A percentile compares a stretch with the other conserved stretches of the same genome.
These are phyloP conservation scores for Dynastes grantii DNA, from an alignment of 2,888 invertebrate species.

Conservation along the genomic window DNA sequence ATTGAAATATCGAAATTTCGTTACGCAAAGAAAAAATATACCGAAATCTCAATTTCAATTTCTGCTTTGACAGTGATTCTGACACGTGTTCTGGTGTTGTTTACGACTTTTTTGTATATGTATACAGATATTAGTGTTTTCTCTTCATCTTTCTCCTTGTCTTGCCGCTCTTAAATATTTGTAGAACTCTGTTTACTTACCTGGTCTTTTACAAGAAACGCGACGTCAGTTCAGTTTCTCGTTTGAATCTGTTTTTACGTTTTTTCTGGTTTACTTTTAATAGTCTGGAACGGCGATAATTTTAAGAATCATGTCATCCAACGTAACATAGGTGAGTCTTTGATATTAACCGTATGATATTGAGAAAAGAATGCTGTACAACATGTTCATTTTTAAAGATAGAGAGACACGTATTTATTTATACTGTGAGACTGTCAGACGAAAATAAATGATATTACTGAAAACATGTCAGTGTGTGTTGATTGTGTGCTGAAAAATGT, in stretches of 20 bases:
- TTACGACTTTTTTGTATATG: conserved; percentile 20
- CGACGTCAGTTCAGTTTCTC: conserved; percentile 10
- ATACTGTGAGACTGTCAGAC: not conserved
- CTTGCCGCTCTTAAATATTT: conserved; percentile 43
- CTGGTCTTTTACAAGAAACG: conserved; percentile 29
- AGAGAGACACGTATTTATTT: not conserved
- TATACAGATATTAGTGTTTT: conserved; percentile 26
- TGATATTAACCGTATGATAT: conserved; percentile 27
- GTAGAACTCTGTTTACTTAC: conserved; percentile 49
- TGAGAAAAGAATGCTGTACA: not conserved
- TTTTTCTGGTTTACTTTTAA: conserved; percentile 22
- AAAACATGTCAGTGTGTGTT: too few species aligned
- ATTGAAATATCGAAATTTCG: not conserved
- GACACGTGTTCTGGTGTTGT: conserved; percentile 46
- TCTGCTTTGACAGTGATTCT: conserved; percentile 42
- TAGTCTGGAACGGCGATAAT: conserved; percentile 32
- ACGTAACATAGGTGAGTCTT: conserved; percentile 38
- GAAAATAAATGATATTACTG: not conserved
- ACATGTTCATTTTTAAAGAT: conserved; percentile 11
- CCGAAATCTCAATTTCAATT: conserved; percentile 4
- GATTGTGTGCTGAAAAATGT: not conserved
- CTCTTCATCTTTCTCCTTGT: conserved; percentile 32
- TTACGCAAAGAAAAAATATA: not conserved
- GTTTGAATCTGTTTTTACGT: conserved; percentile 27
- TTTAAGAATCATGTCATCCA: conserved; percentile 39